A percentile compares a stretch with the other conserved stretches of the same genome.
These are phyloP conservation scores for Neuroscelio doddi DNA, from an alignment of 2,888 invertebrate species.

Conservation along the genomic window DNA sequence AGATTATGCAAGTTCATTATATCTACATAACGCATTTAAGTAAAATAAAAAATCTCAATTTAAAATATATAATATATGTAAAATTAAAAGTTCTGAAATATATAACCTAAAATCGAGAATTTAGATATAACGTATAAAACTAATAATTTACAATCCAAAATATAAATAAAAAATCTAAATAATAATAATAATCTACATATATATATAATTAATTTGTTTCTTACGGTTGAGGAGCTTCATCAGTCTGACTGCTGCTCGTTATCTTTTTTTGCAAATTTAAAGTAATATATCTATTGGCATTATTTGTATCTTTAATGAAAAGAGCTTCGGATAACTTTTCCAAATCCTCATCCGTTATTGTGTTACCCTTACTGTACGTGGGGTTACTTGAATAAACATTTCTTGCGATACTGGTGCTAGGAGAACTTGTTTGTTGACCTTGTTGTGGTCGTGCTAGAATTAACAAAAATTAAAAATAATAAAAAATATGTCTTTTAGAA, in stretches of 20 bases:
- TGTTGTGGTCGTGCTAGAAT: constrained; percentile 10
- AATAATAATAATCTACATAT: too few relatives aligned
- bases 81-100: too few relatives aligned
- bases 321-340: constrained; percentile 82
- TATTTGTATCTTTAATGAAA: constrained; percentile 82
- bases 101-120: too few relatives aligned
- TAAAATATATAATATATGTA: too few relatives aligned
- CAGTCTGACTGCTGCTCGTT: constrained; percentile 78
- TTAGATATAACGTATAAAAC: too few relatives aligned
- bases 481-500: neutral
- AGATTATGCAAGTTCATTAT: too few relatives aligned
- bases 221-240: constrained; percentile 86
- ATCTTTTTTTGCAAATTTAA: constrained; percentile 85
- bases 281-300: constrained; percentile 80
- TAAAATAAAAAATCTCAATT: too few relatives aligned
- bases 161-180: too few relatives aligned
- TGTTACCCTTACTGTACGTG: constrained; percentile 66
- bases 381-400: constrained; percentile 58
- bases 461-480: too few relatives aligned
- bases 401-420: constrained; percentile 27
- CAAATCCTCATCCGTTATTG: constrained; percentile 78
- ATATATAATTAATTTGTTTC: too few relatives aligned
- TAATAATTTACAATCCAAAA: too few relatives aligned
- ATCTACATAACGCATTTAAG: too few relatives aligned
- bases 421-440: constrained; percentile 1